Evolutionary conservation across 1,140 invertebrate genomes (phyloP).

Genomic region (Cherax quadricarinatus): DNA sequence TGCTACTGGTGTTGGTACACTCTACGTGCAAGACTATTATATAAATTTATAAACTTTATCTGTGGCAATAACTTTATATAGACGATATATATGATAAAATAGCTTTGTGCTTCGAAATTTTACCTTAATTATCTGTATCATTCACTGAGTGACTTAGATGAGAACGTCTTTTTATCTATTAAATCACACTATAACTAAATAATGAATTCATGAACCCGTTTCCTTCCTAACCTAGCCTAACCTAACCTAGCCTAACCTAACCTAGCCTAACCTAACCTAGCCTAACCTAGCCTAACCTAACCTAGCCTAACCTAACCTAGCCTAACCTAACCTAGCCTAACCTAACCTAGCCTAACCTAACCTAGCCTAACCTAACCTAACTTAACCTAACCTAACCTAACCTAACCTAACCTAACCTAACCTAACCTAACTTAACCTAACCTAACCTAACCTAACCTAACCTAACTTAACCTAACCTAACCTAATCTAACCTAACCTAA

Average conservation of each 20-base stretch:
- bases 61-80: no score
- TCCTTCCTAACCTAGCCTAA: background rate
- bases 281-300: background rate
- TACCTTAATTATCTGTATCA: no score
- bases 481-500: no score
- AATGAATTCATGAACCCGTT: background rate
- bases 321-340: background rate
- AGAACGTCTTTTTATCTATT: no score
- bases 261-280: slow-evolving; percentile 4
- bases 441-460: background rate
- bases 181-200: background rate
- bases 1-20: no score
- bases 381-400: background rate
- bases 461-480: slow-evolving; percentile 11
- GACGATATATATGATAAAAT: no score
- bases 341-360: background rate
- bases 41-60: no score
- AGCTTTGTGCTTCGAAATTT: no score
- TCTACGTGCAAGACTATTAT: no score
- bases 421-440: background rate
- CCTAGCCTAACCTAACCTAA: slow-evolving; percentile 6
- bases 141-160: no score
- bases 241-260: background rate
- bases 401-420: background rate
- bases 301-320: background rate